Percentiles rank a stretch among this genome's conserved stretches.
Evolutionary conservation across 2,113 vertebrate genomes (phyloP).

Genomic region (Tor tambroides): DNA sequence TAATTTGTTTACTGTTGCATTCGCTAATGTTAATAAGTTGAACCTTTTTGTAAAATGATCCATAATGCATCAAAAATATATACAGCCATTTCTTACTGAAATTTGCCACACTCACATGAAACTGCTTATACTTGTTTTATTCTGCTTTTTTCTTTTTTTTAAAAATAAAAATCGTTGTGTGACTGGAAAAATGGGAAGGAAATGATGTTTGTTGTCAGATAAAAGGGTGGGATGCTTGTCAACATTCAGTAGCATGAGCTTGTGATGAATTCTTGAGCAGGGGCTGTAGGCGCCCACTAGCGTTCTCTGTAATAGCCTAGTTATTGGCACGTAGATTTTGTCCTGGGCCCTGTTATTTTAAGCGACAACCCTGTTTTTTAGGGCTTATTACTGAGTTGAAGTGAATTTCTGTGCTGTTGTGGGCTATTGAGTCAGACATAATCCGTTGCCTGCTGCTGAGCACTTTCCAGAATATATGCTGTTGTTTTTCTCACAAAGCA

Average conservation of each 20-base stretch:
- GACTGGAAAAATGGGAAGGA: not conserved
- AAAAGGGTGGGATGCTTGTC: not conserved
- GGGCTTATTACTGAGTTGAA: constrained; percentile 27
- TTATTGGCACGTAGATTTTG: not conserved
- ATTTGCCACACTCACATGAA: not conserved
- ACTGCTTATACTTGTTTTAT: not conserved
- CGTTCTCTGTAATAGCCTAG: not conserved
- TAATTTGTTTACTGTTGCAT: too few species aligned
- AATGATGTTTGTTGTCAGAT: not conserved
- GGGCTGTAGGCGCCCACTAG: not conserved
- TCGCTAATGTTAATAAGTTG: too few species aligned
- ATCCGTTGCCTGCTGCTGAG: constrained; percentile 3
- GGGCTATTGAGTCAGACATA: constrained; percentile 29
- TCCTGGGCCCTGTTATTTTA: not conserved
- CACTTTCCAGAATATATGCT: not conserved
- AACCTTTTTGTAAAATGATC: not conserved
- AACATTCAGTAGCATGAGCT: not conserved
- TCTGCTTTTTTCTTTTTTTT: too few species aligned
- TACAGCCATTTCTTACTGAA: not conserved
- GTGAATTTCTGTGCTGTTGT: constrained; percentile 25
- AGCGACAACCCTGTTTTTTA: not conserved
- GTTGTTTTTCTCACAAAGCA: not conserved
- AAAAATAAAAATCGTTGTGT: not conserved
- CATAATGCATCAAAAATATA: not conserved
- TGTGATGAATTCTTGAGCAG: not conserved